A percentile compares a stretch with the other conserved stretches of the same genome.
Conservation (phyloP, 2,113 vertebrate genomes). For the Patagioenas fasciata region DNA sequence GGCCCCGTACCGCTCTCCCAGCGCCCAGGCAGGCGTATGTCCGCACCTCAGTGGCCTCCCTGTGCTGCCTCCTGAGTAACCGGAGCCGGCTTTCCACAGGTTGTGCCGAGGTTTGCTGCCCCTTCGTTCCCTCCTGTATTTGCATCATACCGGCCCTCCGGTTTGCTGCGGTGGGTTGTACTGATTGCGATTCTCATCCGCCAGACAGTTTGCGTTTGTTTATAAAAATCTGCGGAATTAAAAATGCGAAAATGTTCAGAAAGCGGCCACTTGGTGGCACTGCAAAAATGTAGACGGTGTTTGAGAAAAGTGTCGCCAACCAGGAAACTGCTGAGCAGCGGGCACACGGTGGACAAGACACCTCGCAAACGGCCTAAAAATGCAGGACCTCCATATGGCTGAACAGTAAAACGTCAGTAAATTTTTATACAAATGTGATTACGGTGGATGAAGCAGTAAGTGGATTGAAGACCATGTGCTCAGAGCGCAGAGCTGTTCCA, state of each 20-base stretch:
- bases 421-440: neutral
- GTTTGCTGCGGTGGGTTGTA: neutral
- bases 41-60: rapidly evolving
- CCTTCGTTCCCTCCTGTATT: rapidly evolving
- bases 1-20: rapidly evolving
- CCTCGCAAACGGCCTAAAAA: neutral
- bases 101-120: too few species aligned
- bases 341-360: rapidly evolving
- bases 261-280: slow-evolving; percentile 30
- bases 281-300: neutral
- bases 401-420: neutral
- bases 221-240: rapidly evolving
- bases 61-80: neutral
- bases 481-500: neutral
- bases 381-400: rapidly evolving
- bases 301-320: too few species aligned
- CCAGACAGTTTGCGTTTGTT: neutral
- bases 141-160: rapidly evolving
- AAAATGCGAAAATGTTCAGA: neutral
- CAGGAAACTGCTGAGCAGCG: neutral
- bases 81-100: rapidly evolving
- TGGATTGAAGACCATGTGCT: neutral
- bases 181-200: rapidly evolving
- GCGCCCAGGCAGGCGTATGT: rapidly evolving
- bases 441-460: neutral